phyloP scores from a whole-genome alignment of 1,140 invertebrate genomes.

The Agrypnia vestita region DNA sequence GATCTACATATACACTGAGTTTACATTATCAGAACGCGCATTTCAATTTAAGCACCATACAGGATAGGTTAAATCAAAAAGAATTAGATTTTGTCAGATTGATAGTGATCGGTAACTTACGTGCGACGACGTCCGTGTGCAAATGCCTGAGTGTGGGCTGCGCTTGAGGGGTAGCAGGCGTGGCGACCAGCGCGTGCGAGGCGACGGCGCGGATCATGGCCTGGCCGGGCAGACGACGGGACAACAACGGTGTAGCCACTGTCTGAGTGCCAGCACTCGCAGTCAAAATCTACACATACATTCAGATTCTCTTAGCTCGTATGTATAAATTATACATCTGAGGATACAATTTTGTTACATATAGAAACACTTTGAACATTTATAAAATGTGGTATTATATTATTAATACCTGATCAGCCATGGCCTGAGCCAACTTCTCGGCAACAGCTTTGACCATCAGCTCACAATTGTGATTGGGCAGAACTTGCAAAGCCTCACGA shows the following conservation, averaged over 20 bases:
- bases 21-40: too few species aligned
- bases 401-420: slow-evolving; percentile 75
- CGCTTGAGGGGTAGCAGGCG: slow-evolving; percentile 35
- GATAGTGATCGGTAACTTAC: slow-evolving; percentile 61
- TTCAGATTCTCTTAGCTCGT: too few species aligned
- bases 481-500: slow-evolving; percentile 69
- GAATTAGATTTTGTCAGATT: too few species aligned
- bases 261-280: slow-evolving; percentile 26
- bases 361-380: too few species aligned
- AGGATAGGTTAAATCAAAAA: not conserved
- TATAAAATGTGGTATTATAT: too few species aligned
- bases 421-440: slow-evolving; percentile 81
- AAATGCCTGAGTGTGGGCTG: slow-evolving; percentile 55
- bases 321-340: too few species aligned
- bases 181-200: slow-evolving; percentile 50
- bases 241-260: slow-evolving; percentile 66
- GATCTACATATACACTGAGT: not conserved
- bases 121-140: slow-evolving; percentile 69
- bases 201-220: slow-evolving; percentile 67
- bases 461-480: slow-evolving; percentile 70
- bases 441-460: slow-evolving; percentile 76
- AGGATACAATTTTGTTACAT: too few species aligned
- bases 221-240: slow-evolving; percentile 66
- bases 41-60: too few species aligned
- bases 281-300: not conserved